A percentile compares a stretch with the other conserved stretches of the same genome.
phyloP scores from a whole-genome alignment of 2,797 vertebrate genomes.

The Epinephelus malabaricus region DNA sequence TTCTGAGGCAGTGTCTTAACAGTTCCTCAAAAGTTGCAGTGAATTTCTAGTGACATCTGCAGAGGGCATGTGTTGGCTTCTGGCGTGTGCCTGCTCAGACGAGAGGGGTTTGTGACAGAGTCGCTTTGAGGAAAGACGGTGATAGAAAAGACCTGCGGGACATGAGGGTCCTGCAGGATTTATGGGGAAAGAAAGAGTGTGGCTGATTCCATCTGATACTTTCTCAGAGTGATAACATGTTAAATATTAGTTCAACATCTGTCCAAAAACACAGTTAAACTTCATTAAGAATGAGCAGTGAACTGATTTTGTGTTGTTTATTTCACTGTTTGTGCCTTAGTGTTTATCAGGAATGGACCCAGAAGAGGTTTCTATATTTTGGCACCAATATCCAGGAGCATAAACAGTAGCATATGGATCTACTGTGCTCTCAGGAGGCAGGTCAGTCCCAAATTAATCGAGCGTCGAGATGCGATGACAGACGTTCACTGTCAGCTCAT shows the following conservation, averaged over 20 bases:
- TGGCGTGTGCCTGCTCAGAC: slow-evolving; percentile 21
- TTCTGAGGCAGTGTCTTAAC: slow-evolving; percentile 4
- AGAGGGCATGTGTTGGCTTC: slow-evolving; percentile 48
- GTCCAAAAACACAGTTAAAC: not conserved
- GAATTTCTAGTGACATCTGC: slow-evolving; percentile 55
- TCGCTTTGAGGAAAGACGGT: slow-evolving; percentile 15
- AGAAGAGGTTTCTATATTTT: slow-evolving; percentile 4
- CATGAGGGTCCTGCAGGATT: slow-evolving; percentile 11
- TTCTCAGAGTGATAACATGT: not conserved
- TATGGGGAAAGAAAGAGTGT: slow-evolving; percentile 8
- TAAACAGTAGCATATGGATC: slow-evolving; percentile 28
- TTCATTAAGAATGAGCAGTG: not conserved
- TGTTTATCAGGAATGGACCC: not conserved
- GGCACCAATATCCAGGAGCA: slow-evolving; percentile 14
- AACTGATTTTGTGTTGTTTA: not conserved
- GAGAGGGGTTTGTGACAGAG: slow-evolving; percentile 34
- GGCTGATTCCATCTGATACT: not conserved
- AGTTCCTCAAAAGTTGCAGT: slow-evolving; percentile 51
- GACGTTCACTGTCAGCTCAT: slow-evolving; percentile 34
- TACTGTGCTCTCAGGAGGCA: slow-evolving; percentile 9
- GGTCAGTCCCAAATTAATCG: slow-evolving; percentile 42
- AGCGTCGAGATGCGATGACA: slow-evolving; percentile 33
- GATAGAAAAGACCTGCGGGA: slow-evolving; percentile 18
- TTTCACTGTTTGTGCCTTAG: not conserved
- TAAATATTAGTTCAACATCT: slow-evolving; percentile 6